Evolutionary conservation across 2,888 invertebrate genomes (phyloP).

Genomic region (Drosophila suboccidentalis): DNA sequence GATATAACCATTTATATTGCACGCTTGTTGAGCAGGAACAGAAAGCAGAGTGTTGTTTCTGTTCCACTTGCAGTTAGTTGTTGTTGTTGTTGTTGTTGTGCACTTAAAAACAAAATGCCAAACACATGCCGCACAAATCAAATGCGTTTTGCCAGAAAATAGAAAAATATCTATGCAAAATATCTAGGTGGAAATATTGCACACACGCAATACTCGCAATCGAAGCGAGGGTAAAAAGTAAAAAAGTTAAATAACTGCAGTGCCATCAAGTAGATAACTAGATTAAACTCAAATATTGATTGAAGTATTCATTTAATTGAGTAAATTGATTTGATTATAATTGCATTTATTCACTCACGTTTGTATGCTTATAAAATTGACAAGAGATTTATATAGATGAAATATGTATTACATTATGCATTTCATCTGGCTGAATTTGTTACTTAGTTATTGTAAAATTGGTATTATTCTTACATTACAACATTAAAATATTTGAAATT

Average conservation of each 20-base stretch:
- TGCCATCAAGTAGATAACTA: slow-evolving; percentile 20
- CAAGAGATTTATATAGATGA: background rate
- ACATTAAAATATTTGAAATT: no score
- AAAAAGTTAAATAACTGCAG: slow-evolving; percentile 19
- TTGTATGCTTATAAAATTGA: background rate
- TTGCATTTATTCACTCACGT: slow-evolving; percentile 15
- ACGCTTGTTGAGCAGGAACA: slow-evolving; percentile 59
- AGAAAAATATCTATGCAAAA: slow-evolving; percentile 34
- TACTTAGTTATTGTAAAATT: no score
- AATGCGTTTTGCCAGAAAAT: slow-evolving; percentile 36
- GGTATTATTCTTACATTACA: no score
- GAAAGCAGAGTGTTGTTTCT: slow-evolving; percentile 29
- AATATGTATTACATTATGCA: background rate
- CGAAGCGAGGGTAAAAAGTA: slow-evolving; percentile 18
- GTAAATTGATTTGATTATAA: slow-evolving; percentile 28
- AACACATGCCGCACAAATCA: slow-evolving; percentile 59
- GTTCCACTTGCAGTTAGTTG: slow-evolving; percentile 1
- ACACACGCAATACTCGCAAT: background rate
- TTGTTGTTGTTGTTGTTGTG: slow-evolving; percentile 25
- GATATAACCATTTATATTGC: slow-evolving; percentile 64
- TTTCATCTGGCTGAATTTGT: background rate
- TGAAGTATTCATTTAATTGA: slow-evolving; percentile 21
- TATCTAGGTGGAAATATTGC: slow-evolving; percentile 24
- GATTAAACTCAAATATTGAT: slow-evolving; percentile 23
- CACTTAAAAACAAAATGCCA: slow-evolving; percentile 59